These are phyloP conservation scores for Aleiodes sp. DNA, from an alignment of 1,140 invertebrate species.

Conservation along the genomic window DNA sequence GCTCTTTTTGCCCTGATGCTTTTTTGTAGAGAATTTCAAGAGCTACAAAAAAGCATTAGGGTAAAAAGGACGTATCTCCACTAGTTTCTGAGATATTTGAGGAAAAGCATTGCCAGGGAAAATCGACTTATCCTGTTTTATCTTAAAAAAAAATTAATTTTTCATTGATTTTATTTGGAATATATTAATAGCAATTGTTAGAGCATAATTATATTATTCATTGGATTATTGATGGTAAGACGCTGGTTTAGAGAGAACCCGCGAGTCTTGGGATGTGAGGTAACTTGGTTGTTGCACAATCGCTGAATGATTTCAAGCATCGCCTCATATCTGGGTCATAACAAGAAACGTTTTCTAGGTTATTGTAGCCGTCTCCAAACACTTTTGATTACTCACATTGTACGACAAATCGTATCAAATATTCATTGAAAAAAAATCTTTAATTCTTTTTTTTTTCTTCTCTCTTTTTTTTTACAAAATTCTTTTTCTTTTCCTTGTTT, in stretches of 20 bases:
- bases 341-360: slow-evolving; percentile 67
- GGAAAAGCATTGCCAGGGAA: no score
- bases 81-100: no score
- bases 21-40: no score
- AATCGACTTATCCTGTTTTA: no score
- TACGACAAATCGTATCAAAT: background rate
- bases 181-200: background rate
- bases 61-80: no score
- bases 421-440: background rate
- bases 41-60: no score
- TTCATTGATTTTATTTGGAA: background rate
- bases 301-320: slow-evolving; percentile 68
- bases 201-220: slow-evolving; percentile 6
- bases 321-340: slow-evolving; percentile 68
- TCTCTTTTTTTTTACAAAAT: no score
- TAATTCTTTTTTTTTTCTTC: no score
- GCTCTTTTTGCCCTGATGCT: no score
- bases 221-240: background rate
- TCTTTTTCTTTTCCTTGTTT: background rate
- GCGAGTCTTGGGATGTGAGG: slow-evolving; percentile 59
- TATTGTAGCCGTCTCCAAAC: slow-evolving; percentile 64
- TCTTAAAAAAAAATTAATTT: no score
- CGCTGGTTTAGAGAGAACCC: slow-evolving; percentile 19
- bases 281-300: slow-evolving; percentile 65
- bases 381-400: slow-evolving; percentile 24